Conservation (phyloP, 2,888 invertebrate genomes). For the Chalcis sispes region DNA sequence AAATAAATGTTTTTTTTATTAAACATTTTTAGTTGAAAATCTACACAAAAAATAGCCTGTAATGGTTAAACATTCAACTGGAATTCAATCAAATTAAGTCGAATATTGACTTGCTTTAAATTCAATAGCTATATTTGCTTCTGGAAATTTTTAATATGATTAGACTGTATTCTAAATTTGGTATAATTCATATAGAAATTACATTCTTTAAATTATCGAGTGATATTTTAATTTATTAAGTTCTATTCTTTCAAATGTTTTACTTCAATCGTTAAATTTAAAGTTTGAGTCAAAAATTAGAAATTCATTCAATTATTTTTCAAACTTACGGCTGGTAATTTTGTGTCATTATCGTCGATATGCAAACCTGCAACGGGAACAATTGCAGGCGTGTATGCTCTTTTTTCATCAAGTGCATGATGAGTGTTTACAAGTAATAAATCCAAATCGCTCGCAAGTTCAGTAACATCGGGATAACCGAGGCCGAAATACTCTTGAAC, state of each 20-base stretch:
- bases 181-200: not conserved
- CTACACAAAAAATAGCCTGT: not conserved
- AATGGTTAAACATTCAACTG: not conserved
- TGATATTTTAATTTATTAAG: not conserved
- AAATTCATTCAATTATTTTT: not conserved
- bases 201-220: not conserved
- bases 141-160: too few relatives aligned
- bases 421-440: constrained; percentile 78
- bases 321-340: constrained; percentile 30
- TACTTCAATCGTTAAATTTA: not conserved
- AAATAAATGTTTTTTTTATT: not conserved
- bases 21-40: not conserved
- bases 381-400: constrained; percentile 76
- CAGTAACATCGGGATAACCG: constrained; percentile 51
- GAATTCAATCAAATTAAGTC: too few relatives aligned
- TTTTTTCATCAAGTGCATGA: constrained; percentile 77
- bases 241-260: not conserved
- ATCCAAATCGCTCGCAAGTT: constrained; percentile 66
- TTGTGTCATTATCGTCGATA: constrained; percentile 55
- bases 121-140: too few relatives aligned
- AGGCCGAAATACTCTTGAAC: constrained; percentile 44
- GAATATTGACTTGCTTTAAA: too few relatives aligned
- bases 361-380: constrained; percentile 79
- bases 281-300: not conserved
- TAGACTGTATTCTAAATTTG: not conserved